A percentile compares a stretch with the other conserved stretches of the same genome.
Evolutionary conservation across 1,140 invertebrate genomes (phyloP).

Genomic region (Drosophila quadrilineata): DNA sequence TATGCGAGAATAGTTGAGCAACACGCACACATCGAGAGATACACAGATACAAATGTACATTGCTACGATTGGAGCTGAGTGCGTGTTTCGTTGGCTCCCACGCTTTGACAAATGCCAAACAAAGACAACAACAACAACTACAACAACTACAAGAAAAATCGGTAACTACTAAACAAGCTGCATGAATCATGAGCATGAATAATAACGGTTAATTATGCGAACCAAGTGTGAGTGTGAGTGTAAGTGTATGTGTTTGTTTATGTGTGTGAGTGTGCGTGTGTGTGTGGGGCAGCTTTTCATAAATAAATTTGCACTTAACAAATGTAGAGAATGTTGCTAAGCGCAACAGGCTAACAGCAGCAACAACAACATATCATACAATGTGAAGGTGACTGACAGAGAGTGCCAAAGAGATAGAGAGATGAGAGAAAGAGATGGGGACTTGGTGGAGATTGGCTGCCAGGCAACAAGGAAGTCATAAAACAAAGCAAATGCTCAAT

Average conservation of each 20-base stretch:
- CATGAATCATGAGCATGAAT: conserved; percentile 69
- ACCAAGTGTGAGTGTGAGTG: conserved; percentile 7
- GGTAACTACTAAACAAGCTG: conserved; percentile 62
- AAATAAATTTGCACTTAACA: conserved; percentile 75
- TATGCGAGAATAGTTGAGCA: neutral
- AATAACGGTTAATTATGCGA: conserved; percentile 66
- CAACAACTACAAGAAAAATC: conserved; percentile 67
- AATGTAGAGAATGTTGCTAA: conserved; percentile 69
- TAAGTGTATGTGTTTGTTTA: conserved; percentile 6
- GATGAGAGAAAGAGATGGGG: neutral
- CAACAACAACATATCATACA: too few relatives aligned
- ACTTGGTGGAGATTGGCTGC: neutral
- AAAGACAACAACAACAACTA: conserved; percentile 23
- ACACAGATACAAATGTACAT: neutral
- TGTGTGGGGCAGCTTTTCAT: conserved; percentile 47
- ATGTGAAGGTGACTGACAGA: conserved; percentile 2
- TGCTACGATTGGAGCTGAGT: neutral
- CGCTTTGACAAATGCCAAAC: conserved; percentile 33
- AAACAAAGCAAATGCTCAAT: conserved; percentile 68
- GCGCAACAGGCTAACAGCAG: conserved; percentile 65
- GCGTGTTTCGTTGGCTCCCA: conserved; percentile 9
- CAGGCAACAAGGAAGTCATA: conserved; percentile 64
- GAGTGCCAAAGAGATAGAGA: neutral
- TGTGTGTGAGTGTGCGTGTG: conserved; percentile 13
- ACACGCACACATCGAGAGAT: neutral